These are phyloP conservation scores for Drosophila birchii DNA, from an alignment of 2,888 invertebrate genomes.

Conservation along the genomic window DNA sequence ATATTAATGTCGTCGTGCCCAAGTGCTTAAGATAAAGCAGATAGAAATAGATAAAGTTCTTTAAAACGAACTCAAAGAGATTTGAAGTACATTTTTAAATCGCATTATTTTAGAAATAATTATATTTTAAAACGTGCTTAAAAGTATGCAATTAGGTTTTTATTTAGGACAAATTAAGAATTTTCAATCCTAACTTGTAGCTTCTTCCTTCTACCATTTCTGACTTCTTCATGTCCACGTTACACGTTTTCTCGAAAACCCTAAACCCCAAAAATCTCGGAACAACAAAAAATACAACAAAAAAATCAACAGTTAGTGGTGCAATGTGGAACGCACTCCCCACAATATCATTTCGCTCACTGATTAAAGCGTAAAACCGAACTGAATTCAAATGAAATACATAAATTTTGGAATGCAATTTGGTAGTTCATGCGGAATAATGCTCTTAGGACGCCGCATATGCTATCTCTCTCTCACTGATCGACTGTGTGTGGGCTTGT, in stretches of 20 bases:
- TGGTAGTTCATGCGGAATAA: conserved; percentile 59
- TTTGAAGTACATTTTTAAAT: background rate
- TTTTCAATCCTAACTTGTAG: no score
- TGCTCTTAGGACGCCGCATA: conserved; percentile 46
- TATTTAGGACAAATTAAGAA: no score
- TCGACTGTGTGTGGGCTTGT: conserved; percentile 17
- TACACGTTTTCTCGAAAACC: background rate
- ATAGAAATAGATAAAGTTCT: conserved; percentile 1
- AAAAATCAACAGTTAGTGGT: background rate
- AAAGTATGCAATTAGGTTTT: background rate
- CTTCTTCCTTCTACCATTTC: background rate
- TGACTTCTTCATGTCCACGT: background rate
- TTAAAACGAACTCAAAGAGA: background rate
- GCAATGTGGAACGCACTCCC: background rate
- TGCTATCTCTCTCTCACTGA: conserved; percentile 26
- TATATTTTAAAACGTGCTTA: background rate
- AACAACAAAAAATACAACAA: background rate
- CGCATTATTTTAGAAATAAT: background rate
- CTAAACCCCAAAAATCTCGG: no score
- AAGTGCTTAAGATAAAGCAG: conserved; percentile 15
- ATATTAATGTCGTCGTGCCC: conserved; percentile 19
- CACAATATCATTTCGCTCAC: background rate
- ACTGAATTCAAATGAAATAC: conserved; percentile 60
- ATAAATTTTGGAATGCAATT: conserved; percentile 72
- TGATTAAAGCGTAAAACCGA: conserved; percentile 39